A percentile compares a stretch with the other conserved stretches of the same genome.
These are phyloP conservation scores for Hyppa rectilinea DNA, from an alignment of 2,888 invertebrate genomes.

Conservation along the genomic window DNA sequence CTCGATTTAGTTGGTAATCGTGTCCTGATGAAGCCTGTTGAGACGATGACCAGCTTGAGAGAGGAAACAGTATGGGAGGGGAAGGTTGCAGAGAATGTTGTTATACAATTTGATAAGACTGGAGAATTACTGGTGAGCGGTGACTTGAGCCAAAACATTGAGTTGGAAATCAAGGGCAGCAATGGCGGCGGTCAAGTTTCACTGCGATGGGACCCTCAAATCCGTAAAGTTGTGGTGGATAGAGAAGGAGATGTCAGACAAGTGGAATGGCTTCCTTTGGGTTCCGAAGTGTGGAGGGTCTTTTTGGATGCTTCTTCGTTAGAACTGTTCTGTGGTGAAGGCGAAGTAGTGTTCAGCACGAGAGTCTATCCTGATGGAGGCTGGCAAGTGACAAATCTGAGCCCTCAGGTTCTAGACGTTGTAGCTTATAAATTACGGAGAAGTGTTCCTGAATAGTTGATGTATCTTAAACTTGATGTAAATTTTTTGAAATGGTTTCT, in stretches of 20 bases:
- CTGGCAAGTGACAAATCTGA: slow-evolving; percentile 81
- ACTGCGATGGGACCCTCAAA: slow-evolving; percentile 77
- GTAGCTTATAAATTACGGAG: slow-evolving; percentile 78
- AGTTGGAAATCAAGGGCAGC: slow-evolving; percentile 77
- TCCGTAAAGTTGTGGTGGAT: slow-evolving; percentile 79
- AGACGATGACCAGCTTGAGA: slow-evolving; percentile 76
- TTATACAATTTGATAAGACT: slow-evolving; percentile 75
- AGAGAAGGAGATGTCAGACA: slow-evolving; percentile 81
- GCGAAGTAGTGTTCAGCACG: slow-evolving; percentile 87
- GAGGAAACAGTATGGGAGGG: slow-evolving; percentile 69
- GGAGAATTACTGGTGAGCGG: slow-evolving; percentile 79
- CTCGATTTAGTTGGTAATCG: slow-evolving; percentile 75
- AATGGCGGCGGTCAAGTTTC: slow-evolving; percentile 76
- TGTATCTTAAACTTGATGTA: not conserved
- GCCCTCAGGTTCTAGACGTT: slow-evolving; percentile 75
- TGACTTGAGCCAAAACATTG: slow-evolving; percentile 74
- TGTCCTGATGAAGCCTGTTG: slow-evolving; percentile 82
- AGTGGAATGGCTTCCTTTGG: slow-evolving; percentile 82
- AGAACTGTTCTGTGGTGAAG: slow-evolving; percentile 87
- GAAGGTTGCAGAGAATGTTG: slow-evolving; percentile 65
- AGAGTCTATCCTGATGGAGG: slow-evolving; percentile 82
- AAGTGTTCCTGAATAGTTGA: slow-evolving; percentile 77
- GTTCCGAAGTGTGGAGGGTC: slow-evolving; percentile 76
- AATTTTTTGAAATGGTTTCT: not conserved
- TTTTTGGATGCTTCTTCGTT: slow-evolving; percentile 86